A percentile compares a stretch with the other conserved stretches of the same genome.
Evolutionary conservation across 2,113 vertebrate species (phyloP).

Genomic region (Kryptolebias marmoratus): DNA sequence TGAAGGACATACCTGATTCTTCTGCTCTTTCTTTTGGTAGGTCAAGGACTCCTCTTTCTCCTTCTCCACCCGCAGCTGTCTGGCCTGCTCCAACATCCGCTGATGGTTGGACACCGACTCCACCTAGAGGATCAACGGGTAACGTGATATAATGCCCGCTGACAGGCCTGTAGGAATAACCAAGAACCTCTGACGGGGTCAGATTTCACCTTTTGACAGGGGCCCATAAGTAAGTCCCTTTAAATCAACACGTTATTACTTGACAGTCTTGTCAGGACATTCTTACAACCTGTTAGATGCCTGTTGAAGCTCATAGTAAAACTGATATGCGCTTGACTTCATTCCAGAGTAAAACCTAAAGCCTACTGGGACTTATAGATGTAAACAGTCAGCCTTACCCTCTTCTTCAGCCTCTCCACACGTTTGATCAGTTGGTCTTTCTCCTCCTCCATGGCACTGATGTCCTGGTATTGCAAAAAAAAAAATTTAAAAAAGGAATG

Average conservation of each 20-base stretch:
- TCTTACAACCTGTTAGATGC: constrained; percentile 75
- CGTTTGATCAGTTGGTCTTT: constrained; percentile 95
- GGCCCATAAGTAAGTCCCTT: constrained; percentile 33
- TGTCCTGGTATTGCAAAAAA: constrained; percentile 84
- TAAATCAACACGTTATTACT: constrained; percentile 63
- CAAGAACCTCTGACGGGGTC: constrained; percentile 39
- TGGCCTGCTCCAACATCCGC: constrained; percentile 93
- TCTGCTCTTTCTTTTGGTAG: constrained; percentile 96
- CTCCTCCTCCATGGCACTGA: constrained; percentile 96
- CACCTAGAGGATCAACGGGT: constrained; percentile 86
- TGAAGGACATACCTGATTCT: constrained; percentile 87
- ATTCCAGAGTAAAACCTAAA: constrained; percentile 79
- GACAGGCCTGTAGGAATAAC: constrained; percentile 36
- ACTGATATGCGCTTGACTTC: constrained; percentile 80
- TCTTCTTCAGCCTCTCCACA: constrained; percentile 94
- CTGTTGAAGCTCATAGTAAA: constrained; percentile 73
- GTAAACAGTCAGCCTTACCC: constrained; percentile 81
- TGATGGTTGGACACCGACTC: constrained; percentile 96
- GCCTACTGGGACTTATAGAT: constrained; percentile 68
- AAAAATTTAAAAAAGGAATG: too few relatives aligned
- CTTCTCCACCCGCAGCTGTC: constrained; percentile 93
- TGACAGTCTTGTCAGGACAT: constrained; percentile 54
- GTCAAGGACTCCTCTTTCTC: constrained; percentile 91
- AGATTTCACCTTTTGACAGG: constrained; percentile 58
- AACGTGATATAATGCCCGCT: background rate